Base-by-base conservation (phyloP, 2,113 vertebrate species). In the Candoia aspera region DNA sequence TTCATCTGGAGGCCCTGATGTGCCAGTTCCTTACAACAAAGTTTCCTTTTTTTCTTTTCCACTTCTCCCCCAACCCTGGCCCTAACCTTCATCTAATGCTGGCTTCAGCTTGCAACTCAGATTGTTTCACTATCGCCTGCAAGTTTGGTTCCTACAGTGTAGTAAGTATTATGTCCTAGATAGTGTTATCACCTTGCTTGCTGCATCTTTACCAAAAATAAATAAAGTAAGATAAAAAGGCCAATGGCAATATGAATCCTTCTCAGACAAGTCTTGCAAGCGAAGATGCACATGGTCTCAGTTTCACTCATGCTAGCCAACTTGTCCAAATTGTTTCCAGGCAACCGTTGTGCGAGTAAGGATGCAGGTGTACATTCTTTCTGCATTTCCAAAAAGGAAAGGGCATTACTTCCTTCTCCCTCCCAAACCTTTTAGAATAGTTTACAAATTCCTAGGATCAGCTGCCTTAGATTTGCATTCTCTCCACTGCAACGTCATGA, bases 111-210 rank as follows among this genome's bases (percentile, higher is more conserved):
- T 87, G 0, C 92, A 88, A 94, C 91, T 95, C 96, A 94, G 95
- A 96, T 96, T 96, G 95, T 95, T 96, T 96, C 93, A 96, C 89
- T 94, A 95, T 96, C 93, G 92, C 57, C 96, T 93, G 91, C 96
- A 94, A 59, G 90, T 11, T 54, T 0, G 11, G 94, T 96, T 93
- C 94, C 95, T 94, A 24, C 94, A 64, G 91, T 87, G 26, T 90
- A 93, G 58, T 62, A 88, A 92, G 95, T 89, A 94, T 64, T 58
- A 1, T 54, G 23, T 11, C 73, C 19, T 10, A 90, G 91, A 42
- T 46, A 15, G 92, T 88, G 85, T 93, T 8, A 29, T 92, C 87
- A 90, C 93, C 94, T 88, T 91, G 91, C 37, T 37, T 87, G 87
- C 88, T 93, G 29, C 90, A 84, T 37, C 94, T 93, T 58, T n/a